phyloP scores from a whole-genome alignment of 2,797 vertebrate genomes.

The Xenopus petersii region DNA sequence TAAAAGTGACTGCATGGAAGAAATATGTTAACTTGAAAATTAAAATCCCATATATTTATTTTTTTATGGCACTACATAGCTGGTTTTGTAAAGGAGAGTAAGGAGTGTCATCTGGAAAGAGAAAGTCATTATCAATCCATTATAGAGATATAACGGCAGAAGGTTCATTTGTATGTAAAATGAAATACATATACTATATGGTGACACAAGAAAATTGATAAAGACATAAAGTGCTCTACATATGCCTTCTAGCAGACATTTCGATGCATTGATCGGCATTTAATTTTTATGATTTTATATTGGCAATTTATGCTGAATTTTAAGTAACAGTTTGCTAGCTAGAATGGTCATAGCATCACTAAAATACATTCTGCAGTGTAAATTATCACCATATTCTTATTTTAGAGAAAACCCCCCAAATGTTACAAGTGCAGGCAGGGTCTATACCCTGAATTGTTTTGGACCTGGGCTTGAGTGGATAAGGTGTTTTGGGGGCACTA shows the following conservation, averaged over 20 bases:
- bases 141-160: slow-evolving; percentile 12
- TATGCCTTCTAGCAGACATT: slow-evolving; percentile 7
- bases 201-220: slow-evolving; percentile 24
- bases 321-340: neutral
- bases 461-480: no score
- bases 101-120: slow-evolving; percentile 6
- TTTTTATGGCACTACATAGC: neutral
- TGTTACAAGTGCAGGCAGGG: no score
- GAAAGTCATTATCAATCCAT: slow-evolving; percentile 37
- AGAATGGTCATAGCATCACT: neutral
- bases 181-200: slow-evolving; percentile 27
- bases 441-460: no score
- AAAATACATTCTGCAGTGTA: no score
- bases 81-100: slow-evolving; percentile 10
- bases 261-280: neutral
- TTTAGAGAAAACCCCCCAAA: no score
- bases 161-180: slow-evolving; percentile 24
- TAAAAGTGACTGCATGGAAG: neutral
- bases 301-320: neutral
- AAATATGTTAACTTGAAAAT: neutral
- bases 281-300: slow-evolving; percentile 4
- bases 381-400: no score
- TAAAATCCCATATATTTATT: neutral
- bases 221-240: slow-evolving; percentile 16
- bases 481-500: no score